Evolutionary conservation across 1,140 invertebrate genomes (phyloP).

Genomic region (Potamilus streckersoni): DNA sequence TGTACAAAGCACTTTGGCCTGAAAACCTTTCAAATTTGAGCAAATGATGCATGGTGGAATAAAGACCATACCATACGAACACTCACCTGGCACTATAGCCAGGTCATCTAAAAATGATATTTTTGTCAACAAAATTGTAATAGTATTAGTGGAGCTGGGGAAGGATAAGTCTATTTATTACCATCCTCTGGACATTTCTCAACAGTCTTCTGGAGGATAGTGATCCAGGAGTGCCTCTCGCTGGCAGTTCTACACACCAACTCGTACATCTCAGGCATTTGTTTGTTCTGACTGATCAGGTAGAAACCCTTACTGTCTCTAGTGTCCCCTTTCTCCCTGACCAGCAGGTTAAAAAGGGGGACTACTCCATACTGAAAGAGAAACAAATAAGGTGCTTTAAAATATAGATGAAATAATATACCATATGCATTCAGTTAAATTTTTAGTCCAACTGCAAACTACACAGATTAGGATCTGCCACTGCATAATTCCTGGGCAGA

Average conservation of each 20-base stretch:
- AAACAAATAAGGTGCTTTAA: slow-evolving; percentile 20
- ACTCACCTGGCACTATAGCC: too few relatives aligned
- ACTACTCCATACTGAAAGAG: slow-evolving; percentile 84
- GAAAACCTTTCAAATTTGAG: too few relatives aligned
- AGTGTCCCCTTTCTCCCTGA: slow-evolving; percentile 88
- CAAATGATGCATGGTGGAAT: too few relatives aligned
- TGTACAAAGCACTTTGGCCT: too few relatives aligned
- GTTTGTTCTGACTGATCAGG: slow-evolving; percentile 75
- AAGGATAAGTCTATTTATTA: slow-evolving; percentile 21
- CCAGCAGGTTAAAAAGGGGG: slow-evolving; percentile 88
- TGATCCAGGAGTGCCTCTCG: slow-evolving; percentile 90
- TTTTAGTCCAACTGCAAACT: too few relatives aligned
- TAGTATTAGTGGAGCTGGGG: too few relatives aligned
- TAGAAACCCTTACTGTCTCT: slow-evolving; percentile 89
- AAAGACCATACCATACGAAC: too few relatives aligned
- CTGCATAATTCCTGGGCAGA: too few relatives aligned
- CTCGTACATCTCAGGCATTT: slow-evolving; percentile 95
- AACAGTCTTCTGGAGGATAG: slow-evolving; percentile 78
- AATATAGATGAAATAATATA: neutral
- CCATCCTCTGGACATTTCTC: slow-evolving; percentile 71
- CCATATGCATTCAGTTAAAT: neutral
- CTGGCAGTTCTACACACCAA: slow-evolving; percentile 88
- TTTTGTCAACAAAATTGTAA: too few relatives aligned
- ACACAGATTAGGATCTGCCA: too few relatives aligned
- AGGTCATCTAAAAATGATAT: too few relatives aligned